Base-by-base conservation (phyloP, 2,113 vertebrate species). In the Larimichthys polyactis region DNA sequence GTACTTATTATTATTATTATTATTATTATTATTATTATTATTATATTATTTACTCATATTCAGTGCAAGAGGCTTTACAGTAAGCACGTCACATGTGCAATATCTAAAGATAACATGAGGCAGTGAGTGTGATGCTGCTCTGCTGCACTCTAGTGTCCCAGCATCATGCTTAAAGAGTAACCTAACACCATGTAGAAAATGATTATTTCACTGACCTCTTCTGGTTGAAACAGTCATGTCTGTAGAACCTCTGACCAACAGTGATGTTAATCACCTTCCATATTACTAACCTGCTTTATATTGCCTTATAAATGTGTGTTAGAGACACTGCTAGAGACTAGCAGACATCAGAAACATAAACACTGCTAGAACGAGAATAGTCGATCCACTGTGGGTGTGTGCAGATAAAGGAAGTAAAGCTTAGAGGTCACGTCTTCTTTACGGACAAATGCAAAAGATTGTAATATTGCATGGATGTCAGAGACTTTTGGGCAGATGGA, bases 101-200 rank as follows among this genome's bases (percentile, higher is more conserved):
- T 29, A 48, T 71, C 32, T 14, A 11, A 7, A 59, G 20, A 58
- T 14, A 2, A 7, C 20, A 20, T 15, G 16, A 83, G 29, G 51
- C 54, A 22, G 22, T n/a, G 24, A 48, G 48, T 20, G 68, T 65
- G 16, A 17, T 64, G 66, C 46, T 66, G 12, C 59, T 90, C 71
- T 89, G 75, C 88, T 91, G 84, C 84, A 60, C 83, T 86, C 89
- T 90, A 76, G 86, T 85, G 79, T 79, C 60, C 9, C 6, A 64
- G 8, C 58, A 29, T 63, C 62, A 55, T 72, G 64, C 49, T 24
- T 2, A 17, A 27, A 65, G 32, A 60, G 27, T 22, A 75, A 55
- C 44, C 22, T 24, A 27, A 29, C 36, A 24, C 29, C 16, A 24
- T 48, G 71, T 12, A 75, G 32, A 54, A 63, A 59, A 51, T 1